These are phyloP conservation scores for Arrhopalites spinosus DNA, from an alignment of 2,888 invertebrate species.

Conservation along the genomic window DNA sequence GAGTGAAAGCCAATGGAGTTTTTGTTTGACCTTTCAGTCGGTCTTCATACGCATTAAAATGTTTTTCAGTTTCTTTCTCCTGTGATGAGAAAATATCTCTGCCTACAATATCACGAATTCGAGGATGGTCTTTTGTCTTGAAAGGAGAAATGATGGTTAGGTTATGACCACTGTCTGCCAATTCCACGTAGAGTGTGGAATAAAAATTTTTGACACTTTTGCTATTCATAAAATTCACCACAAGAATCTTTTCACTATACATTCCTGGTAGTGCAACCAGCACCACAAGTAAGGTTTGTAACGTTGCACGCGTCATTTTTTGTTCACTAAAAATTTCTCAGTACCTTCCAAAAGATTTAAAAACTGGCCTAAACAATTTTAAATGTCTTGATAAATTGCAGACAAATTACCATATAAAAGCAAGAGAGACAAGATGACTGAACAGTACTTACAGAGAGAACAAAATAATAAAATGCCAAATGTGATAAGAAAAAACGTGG, in stretches of 20 bases:
- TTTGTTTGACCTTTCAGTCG: neutral
- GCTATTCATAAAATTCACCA: neutral
- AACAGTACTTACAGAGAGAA: no score
- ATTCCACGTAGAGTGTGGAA: neutral
- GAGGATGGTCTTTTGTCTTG: neutral
- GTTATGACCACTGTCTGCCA: neutral
- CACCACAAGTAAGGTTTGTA: no score
- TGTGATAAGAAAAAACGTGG: no score
- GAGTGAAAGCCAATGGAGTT: neutral
- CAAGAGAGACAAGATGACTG: no score
- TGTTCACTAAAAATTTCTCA: no score
- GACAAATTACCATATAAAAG: no score
- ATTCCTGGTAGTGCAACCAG: no score
- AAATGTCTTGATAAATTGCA: no score
- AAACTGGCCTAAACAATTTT: no score
- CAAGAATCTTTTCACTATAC: neutral
- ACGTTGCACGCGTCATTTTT: no score
- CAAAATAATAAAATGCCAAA: no score
- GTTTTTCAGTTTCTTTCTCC: neutral
- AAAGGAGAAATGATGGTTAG: neutral
- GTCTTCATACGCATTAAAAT: neutral
- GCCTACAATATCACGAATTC: neutral
- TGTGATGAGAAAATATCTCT: neutral
- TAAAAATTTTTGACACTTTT: slow-evolving; percentile 1
- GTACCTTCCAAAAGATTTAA: no score